Conservation (phyloP, 1,140 invertebrate genomes). For the Chymomyza costata region DNA sequence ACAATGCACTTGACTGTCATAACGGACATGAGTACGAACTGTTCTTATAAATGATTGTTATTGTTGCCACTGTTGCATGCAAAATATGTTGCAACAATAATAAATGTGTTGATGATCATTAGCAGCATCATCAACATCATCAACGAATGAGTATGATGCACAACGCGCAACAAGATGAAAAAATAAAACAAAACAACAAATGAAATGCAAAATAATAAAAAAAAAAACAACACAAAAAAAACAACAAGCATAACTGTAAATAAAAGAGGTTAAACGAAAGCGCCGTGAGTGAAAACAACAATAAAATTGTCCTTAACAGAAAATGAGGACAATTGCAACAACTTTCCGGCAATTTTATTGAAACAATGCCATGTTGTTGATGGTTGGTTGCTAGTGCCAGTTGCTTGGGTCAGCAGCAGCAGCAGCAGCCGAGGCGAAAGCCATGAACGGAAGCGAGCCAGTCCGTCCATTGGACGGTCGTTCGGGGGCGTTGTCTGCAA, state of each 20-base stretch:
- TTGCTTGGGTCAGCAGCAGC: slow-evolving; percentile 52
- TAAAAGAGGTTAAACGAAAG: background rate
- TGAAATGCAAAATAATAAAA: background rate
- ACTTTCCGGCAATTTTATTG: slow-evolving; percentile 69
- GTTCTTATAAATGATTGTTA: slow-evolving; percentile 36
- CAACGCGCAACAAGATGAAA: too few species aligned
- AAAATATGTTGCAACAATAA: slow-evolving; percentile 36
- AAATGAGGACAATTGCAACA: slow-evolving; percentile 69
- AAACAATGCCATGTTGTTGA: slow-evolving; percentile 54
- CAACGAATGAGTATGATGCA: too few species aligned
- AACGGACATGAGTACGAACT: slow-evolving; percentile 38
- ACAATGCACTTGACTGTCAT: slow-evolving; percentile 70
- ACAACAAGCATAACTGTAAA: background rate
- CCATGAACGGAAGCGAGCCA: too few species aligned
- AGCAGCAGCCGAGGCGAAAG: background rate
- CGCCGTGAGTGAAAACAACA: slow-evolving; percentile 15
- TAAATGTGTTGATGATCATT: too few species aligned
- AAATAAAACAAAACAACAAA: too few species aligned
- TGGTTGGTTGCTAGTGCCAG: slow-evolving; percentile 3
- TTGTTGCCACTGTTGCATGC: slow-evolving; percentile 21
- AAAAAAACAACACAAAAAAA: background rate
- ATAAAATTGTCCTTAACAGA: slow-evolving; percentile 63
- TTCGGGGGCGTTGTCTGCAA: slow-evolving; percentile 23
- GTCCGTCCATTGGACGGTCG: too few species aligned
- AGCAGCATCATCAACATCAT: too few species aligned